Conservation (phyloP, 2,888 invertebrate genomes). For the Hypsopygia costalis region DNA sequence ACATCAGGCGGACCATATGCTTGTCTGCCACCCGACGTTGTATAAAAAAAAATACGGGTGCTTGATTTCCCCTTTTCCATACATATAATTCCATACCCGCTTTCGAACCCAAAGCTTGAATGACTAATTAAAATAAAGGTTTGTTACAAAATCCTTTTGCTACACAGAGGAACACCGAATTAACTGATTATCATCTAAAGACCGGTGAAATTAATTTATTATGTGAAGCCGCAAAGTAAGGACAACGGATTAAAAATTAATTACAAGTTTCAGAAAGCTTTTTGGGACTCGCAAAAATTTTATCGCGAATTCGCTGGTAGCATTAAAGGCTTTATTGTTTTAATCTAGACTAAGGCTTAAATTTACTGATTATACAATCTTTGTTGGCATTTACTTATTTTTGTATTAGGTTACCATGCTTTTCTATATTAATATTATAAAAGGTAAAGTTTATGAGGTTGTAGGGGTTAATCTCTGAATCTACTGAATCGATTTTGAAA, state of each 20-base stretch:
- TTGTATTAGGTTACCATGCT: no score
- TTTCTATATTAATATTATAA: no score
- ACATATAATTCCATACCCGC: no score
- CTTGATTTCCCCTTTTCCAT: no score
- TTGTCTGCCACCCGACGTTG: no score
- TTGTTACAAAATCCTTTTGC: constrained; percentile 30
- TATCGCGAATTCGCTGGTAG: constrained; percentile 27
- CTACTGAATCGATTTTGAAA: no score
- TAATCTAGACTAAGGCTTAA: constrained; percentile 4
- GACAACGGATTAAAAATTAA: constrained; percentile 70
- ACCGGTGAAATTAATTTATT: constrained; percentile 55
- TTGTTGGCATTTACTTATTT: no score
- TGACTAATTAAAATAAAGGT: constrained; percentile 34
- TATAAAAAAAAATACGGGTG: no score
- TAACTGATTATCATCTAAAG: constrained; percentile 48
- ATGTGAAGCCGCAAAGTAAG: constrained; percentile 58
- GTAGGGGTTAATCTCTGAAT: no score
- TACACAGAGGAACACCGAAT: constrained; percentile 36
- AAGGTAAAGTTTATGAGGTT: no score
- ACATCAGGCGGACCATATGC: no score
- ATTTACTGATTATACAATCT: background rate
- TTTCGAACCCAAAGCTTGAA: no score
- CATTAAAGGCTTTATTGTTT: constrained; percentile 17
- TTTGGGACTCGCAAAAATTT: constrained; percentile 44
- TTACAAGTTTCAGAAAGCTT: constrained; percentile 58